phyloP scores from a whole-genome alignment of 2,797 vertebrate genomes.

The Poeciliopsis paucimaculata region DNA sequence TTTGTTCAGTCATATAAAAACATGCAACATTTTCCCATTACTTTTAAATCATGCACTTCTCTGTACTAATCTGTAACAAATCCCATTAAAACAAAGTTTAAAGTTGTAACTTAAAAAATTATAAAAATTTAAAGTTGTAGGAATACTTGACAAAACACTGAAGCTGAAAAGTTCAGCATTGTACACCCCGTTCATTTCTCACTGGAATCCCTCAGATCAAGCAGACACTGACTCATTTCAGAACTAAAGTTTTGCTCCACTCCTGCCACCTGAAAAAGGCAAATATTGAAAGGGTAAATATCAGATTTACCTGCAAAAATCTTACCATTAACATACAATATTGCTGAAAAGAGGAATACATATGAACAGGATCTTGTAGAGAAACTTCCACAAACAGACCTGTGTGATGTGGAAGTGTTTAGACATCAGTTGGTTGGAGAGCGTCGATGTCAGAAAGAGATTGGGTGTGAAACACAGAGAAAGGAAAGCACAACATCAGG shows the following conservation, averaged over 20 bases:
- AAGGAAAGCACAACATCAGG: slow-evolving; percentile 15
- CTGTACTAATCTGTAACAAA: background rate
- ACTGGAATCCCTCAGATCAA: background rate
- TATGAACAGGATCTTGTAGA: slow-evolving; percentile 4
- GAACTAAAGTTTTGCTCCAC: background rate
- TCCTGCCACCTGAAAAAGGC: background rate
- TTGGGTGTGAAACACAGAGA: background rate
- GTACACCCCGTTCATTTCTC: background rate
- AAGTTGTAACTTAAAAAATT: background rate
- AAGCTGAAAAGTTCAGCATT: background rate
- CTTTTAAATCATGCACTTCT: background rate
- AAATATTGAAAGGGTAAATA: background rate
- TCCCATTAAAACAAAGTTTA: background rate
- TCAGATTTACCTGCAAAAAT: background rate
- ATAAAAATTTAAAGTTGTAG: background rate
- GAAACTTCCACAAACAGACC: background rate
- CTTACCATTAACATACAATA: background rate
- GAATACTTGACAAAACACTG: background rate
- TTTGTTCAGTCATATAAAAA: background rate
- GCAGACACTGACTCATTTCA: background rate
- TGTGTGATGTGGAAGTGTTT: slow-evolving; percentile 20
- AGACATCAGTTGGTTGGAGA: slow-evolving; percentile 35
- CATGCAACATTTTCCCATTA: background rate
- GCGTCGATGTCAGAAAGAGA: slow-evolving; percentile 4
- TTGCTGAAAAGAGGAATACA: background rate